These are phyloP conservation scores for Tenthredo livida DNA, from an alignment of 2,888 invertebrate genomes.

Conservation along the genomic window DNA sequence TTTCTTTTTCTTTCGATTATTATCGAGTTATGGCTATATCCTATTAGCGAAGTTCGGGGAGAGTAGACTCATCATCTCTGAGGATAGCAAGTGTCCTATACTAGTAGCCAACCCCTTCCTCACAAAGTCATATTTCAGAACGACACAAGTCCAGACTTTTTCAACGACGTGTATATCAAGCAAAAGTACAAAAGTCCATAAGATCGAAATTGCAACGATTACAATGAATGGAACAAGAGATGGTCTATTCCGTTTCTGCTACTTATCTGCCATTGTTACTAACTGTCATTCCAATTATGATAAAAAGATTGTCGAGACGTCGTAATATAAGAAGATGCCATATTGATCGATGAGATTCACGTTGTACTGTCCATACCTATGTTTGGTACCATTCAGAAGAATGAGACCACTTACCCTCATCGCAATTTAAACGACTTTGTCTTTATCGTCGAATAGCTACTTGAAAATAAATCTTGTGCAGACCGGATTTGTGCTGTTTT, in stretches of 20 bases:
- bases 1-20: neutral
- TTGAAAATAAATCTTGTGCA: neutral
- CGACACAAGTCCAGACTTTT: constrained; percentile 25
- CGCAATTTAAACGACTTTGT: neutral
- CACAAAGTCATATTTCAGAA: neutral
- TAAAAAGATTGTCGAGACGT: neutral
- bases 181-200: neutral
- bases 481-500: neutral
- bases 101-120: neutral
- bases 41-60: neutral
- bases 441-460: neutral
- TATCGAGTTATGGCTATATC: constrained; percentile 3
- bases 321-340: neutral
- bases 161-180: neutral
- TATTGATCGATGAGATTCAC: no score
- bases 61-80: neutral
- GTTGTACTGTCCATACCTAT: no score
- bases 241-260: neutral
- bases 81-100: neutral
- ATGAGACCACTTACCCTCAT: no score
- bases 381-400: no score
- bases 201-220: neutral
- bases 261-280: neutral
- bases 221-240: neutral
- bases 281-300: neutral